phyloP scores from a whole-genome alignment of 1,140 invertebrate genomes.

The Drosophila yakuba region DNA sequence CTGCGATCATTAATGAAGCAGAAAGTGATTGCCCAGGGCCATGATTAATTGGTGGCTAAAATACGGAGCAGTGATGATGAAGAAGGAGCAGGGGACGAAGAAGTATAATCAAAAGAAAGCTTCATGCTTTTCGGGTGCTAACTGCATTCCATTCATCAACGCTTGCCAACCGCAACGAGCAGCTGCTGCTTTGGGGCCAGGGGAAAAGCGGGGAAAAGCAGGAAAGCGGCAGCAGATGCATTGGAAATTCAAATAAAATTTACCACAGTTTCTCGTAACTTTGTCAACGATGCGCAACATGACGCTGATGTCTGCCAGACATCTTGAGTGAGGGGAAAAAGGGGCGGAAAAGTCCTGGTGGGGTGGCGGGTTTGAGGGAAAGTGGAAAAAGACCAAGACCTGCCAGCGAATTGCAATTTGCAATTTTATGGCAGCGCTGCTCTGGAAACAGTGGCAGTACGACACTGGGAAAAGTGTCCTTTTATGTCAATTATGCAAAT shows the following conservation, averaged over 20 bases:
- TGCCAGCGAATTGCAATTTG: constrained; percentile 80
- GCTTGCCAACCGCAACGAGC: constrained; percentile 72
- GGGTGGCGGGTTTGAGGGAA: constrained; percentile 26
- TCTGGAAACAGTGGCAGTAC: constrained; percentile 47
- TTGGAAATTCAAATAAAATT: constrained; percentile 82
- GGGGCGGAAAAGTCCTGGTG: constrained; percentile 31
- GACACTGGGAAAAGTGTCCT: constrained; percentile 12
- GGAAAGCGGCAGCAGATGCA: constrained; percentile 55
- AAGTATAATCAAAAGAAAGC: constrained; percentile 57
- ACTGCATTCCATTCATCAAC: constrained; percentile 83
- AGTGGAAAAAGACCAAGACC: constrained; percentile 58
- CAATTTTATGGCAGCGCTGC: constrained; percentile 78
- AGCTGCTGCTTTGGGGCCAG: constrained; percentile 18
- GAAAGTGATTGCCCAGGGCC: constrained; percentile 53
- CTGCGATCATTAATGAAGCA: constrained; percentile 62
- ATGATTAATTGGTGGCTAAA: constrained; percentile 73
- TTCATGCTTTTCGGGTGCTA: constrained; percentile 63
- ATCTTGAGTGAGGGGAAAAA: constrained; percentile 5
- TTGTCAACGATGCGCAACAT: constrained; percentile 82
- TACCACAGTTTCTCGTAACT: constrained; percentile 81
- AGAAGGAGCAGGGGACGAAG: too few relatives aligned
- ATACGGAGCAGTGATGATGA: neutral
- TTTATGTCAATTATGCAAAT: neutral
- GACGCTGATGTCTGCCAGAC: constrained; percentile 55
- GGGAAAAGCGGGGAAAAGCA: neutral